phyloP scores from a whole-genome alignment of 2,888 invertebrate genomes.

The Papilio protenor region DNA sequence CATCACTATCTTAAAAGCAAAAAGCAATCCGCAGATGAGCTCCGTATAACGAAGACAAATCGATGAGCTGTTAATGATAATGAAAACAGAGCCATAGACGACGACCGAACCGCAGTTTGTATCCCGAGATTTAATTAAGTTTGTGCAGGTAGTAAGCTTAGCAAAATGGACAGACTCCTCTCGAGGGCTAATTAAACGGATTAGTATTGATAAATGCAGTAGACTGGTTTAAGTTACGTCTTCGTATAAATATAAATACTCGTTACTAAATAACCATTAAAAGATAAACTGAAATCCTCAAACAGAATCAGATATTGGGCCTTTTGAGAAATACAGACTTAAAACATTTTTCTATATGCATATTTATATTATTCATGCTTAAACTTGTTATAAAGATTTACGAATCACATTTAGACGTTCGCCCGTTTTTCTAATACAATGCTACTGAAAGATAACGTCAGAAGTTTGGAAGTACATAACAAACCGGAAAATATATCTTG shows the following conservation, averaged over 20 bases:
- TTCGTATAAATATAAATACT: background rate
- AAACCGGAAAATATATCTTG: conserved; percentile 23
- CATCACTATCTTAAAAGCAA: background rate
- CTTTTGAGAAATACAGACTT: too few species aligned
- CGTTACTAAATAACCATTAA: too few species aligned
- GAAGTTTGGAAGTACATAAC: conserved; percentile 5
- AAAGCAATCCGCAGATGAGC: conserved; percentile 30
- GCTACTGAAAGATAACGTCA: background rate
- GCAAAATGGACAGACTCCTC: conserved; percentile 20
- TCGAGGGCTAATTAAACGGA: conserved; percentile 38
- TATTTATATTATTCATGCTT: too few species aligned
- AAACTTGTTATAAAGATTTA: background rate
- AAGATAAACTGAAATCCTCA: background rate
- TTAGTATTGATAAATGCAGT: conserved; percentile 41
- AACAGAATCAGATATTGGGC: too few species aligned
- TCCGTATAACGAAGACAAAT: conserved; percentile 40
- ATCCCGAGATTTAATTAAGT: conserved; percentile 44
- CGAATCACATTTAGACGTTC: background rate
- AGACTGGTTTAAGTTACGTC: background rate
- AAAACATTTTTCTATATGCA: too few species aligned
- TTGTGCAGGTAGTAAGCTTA: conserved; percentile 34
- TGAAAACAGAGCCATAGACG: conserved; percentile 35
- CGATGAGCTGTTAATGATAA: conserved; percentile 31
- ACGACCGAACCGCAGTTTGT: conserved; percentile 34
- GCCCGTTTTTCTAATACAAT: background rate